Evolutionary conservation across 2,113 vertebrate species (phyloP), one percentile per base, ranked within the genome.

Genomic region (Actenoides lindsayi): DNA sequence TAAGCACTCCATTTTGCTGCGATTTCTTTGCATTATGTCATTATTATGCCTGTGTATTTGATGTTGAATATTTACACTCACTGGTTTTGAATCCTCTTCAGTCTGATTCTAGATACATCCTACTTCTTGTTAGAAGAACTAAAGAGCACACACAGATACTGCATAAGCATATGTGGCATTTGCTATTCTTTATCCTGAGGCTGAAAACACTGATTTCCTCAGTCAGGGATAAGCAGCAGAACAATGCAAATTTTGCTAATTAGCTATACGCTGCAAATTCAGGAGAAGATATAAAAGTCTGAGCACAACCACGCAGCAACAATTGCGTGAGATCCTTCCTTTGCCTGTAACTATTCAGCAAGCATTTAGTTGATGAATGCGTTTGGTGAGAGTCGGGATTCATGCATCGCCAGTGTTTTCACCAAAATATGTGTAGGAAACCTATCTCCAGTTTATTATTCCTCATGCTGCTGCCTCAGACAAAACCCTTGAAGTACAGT

Each of bases 151-250:
- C 33, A 21, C 33, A 78, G 77, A 59, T 75, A 41, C 42, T 75
- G 80, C 83, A 56, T 33, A 53, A 95, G 51, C 77, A 41, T 77
- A 90, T 78, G 83, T 83, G 83, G 69, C 69, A 53, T 91, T 96
- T 94, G 56, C 64, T 95, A 67, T 92, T 83, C 88, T 76, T 93
- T 80, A 39, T 90, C 88, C 92, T 76, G 60, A 12, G 76, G 85
- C 83, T 92, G 83, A 65, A 93, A 90, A 93, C 71, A 83, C n/a
- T 11, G 46, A 95, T 91, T 96, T 92, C 60, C 60, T 77, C 78
- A 53, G 46, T 5, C 16, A 92, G 51, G 31, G 33, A 92, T 60
- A 83, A 68, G 92, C 10, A 83, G 68, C 71, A 71, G 86, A 97
- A 93, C 60, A 74, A 50, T 54, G 88, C 77, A 70, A 65, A 78